phyloP scores from a whole-genome alignment of 2,113 vertebrate genomes.

The Myrmecophaga tridactyla region DNA sequence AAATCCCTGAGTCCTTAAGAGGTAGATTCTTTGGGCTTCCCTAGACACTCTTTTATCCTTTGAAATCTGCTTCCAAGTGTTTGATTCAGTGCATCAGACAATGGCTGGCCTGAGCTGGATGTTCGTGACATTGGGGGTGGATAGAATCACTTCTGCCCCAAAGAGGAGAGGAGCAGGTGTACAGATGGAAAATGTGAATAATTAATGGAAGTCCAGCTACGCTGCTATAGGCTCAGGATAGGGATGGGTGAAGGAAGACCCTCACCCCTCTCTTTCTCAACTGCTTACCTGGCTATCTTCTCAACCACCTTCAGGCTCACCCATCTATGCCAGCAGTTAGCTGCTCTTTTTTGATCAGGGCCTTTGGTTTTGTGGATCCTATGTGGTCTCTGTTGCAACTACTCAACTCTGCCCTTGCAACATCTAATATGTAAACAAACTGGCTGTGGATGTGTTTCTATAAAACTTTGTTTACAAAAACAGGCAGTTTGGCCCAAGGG shows the following conservation, averaged over 20 bases:
- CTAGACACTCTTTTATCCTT: neutral
- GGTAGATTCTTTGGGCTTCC: no score
- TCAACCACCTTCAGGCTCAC: neutral
- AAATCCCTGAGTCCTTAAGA: neutral
- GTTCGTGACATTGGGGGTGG: neutral
- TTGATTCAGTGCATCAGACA: neutral
- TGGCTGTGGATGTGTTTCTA: neutral
- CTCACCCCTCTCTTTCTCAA: neutral
- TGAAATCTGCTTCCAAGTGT: neutral
- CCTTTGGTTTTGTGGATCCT: neutral
- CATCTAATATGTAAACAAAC: neutral
- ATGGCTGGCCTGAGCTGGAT: neutral
- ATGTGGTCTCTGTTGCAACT: neutral
- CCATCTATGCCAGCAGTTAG: neutral
- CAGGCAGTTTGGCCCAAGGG: neutral
- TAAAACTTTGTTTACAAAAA: neutral
- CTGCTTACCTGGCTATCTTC: neutral
- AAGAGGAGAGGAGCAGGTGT: neutral
- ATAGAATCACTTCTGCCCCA: neutral
- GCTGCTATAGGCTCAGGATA: neutral
- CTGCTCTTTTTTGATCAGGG: neutral
- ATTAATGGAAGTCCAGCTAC: neutral
- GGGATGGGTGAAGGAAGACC: rapidly evolving
- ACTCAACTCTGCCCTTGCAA: neutral
- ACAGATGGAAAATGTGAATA: neutral